Evolutionary conservation across 2,888 invertebrate genomes (phyloP).

Genomic region (Torymus aiolomorphi): DNA sequence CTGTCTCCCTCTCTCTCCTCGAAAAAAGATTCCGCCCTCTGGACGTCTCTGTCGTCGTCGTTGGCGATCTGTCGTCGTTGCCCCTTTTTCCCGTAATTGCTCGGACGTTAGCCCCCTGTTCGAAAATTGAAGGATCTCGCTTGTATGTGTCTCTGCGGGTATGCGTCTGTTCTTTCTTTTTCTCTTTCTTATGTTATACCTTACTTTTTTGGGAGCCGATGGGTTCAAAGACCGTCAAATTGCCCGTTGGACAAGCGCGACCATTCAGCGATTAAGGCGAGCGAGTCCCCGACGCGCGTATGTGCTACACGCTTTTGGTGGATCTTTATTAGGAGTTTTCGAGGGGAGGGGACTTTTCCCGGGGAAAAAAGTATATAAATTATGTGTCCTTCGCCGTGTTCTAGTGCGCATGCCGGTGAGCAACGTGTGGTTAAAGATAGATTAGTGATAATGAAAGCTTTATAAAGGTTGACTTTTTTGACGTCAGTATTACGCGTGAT

Average conservation of each 20-base stretch:
- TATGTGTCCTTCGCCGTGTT: neutral
- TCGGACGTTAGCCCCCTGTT: neutral
- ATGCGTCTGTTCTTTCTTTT: neutral
- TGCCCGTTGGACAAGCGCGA: constrained; percentile 42
- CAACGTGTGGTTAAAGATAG: constrained; percentile 35
- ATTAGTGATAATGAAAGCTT: constrained; percentile 47
- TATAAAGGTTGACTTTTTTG: constrained; percentile 9
- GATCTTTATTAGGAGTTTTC: constrained; percentile 51
- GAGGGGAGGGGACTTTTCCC: neutral
- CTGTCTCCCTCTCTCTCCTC: constrained; percentile 5
- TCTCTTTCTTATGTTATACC: neutral
- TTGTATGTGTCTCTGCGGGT: too few species aligned
- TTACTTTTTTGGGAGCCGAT: neutral
- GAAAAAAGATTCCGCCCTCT: constrained; percentile 37
- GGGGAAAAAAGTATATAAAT: too few species aligned
- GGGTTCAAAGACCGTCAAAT: constrained; percentile 57
- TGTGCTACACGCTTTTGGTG: neutral
- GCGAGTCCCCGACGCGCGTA: constrained; percentile 7
- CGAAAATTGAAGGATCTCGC: neutral
- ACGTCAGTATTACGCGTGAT: constrained; percentile 27
- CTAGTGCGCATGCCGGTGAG: constrained; percentile 4
- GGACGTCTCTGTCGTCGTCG: constrained; percentile 2
- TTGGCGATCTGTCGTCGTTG: constrained; percentile 26
- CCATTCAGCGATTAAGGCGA: constrained; percentile 32
- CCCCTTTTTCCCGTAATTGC: neutral